Conservation (phyloP, 2,888 invertebrate genomes). For the Ectobius pallidus region DNA sequence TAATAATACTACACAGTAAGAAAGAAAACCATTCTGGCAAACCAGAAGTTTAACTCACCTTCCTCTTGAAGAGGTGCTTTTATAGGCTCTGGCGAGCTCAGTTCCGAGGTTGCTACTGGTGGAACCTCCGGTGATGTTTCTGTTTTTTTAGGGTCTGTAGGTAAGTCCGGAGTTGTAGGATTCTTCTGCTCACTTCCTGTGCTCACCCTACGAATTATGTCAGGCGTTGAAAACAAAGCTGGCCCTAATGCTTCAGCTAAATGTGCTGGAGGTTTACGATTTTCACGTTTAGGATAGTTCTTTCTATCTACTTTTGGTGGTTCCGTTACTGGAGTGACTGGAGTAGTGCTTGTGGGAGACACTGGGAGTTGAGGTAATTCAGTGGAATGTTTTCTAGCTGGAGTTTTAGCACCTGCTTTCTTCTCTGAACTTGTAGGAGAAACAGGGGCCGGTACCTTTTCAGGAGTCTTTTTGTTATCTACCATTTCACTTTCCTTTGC, state of each 20-base stretch:
- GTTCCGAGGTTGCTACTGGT: no score
- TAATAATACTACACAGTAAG: no score
- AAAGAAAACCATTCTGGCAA: no score
- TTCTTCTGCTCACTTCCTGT: conserved; percentile 27
- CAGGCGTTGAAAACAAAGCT: conserved; percentile 77
- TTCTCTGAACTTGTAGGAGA: conserved; percentile 45
- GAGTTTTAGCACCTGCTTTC: conserved; percentile 52
- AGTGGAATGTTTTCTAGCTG: conserved; percentile 7
- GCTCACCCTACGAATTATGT: conserved; percentile 72
- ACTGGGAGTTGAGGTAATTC: conserved; percentile 43
- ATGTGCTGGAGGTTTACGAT: conserved; percentile 67
- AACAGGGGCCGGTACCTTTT: conserved; percentile 28
- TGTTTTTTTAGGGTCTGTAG: conserved; percentile 8
- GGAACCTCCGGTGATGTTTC: background rate
- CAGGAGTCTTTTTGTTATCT: conserved; percentile 30
- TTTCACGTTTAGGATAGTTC: conserved; percentile 49
- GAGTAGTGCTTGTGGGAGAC: conserved; percentile 36
- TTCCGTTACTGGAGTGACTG: no score
- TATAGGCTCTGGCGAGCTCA: background rate
- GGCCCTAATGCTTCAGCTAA: conserved; percentile 61
- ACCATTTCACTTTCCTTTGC: background rate
- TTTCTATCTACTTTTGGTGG: conserved; percentile 37
- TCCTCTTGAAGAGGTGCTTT: background rate
- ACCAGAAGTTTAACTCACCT: no score
- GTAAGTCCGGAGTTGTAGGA: background rate